Base-by-base conservation (phyloP, 2,888 invertebrate genomes). In the Cephalotes varians region DNA sequence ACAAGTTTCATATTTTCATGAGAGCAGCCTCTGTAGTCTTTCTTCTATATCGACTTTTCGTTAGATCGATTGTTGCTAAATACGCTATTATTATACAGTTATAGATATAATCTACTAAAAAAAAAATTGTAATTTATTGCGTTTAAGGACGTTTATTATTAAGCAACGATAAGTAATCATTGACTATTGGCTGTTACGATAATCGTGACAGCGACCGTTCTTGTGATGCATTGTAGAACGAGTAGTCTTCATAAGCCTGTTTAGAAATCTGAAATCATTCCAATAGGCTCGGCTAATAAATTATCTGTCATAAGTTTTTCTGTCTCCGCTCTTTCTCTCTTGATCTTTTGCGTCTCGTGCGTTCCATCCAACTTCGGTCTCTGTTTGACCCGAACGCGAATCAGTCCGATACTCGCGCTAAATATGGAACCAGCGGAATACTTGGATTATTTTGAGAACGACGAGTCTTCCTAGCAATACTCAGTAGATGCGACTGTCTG, bases 371-470 rank as follows among this genome's bases (percentile, higher is more conserved):
- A 34, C 49, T 79, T 82, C 56, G 54, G 47, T 80, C 71, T 79
- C 62, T 49, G 51, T 80, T 77, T 80, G 47, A 80, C 82, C 60
- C 15, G 65, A 71, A 82, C 62, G 25, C 54, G 72, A 83, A 81
- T 82, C 76, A 83, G 82, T 85, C 86, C 87, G 86, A 91, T 86
- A 85, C 74, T 83, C 82, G 86, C 83, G 85, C 91, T 91, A 91
- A 91, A 91, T 91, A 90, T 89, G 90, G 91, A 91, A 91, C 90
- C 83, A 88, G 88, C 84, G 77, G 85, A 88, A 86, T 87, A 87
- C 86, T 85, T 65, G 64, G 74, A 84, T 90, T 91, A 91, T 91
- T 91, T 91, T 90, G 82, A 87, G 91, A 87, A 83, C 88, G 76
- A 77, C 84, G 84, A 84, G 83, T 86, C 82, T 86, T 83, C 82